A percentile compares a stretch with the other conserved stretches of the same genome.
Conservation (phyloP, 2,888 invertebrate genomes). For the Metellina segmentata region DNA sequence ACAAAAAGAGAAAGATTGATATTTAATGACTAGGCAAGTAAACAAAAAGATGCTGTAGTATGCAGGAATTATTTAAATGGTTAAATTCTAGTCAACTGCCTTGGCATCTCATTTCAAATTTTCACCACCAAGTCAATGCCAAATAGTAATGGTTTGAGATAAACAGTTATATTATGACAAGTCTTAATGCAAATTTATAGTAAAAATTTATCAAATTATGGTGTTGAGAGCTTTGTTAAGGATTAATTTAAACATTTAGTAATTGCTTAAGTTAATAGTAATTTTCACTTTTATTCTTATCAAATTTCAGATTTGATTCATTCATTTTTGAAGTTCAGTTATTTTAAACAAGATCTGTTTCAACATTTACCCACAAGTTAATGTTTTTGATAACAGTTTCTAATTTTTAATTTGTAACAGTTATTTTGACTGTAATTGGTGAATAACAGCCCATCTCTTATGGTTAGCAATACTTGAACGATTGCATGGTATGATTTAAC, state of each 20-base stretch:
- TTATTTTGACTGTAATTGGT: not conserved
- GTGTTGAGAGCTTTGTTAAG: too few species aligned
- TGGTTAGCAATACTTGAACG: not conserved
- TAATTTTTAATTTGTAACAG: not conserved
- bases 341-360: too few species aligned
- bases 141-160: not conserved
- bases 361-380: too few species aligned
- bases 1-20: not conserved
- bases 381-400: not conserved
- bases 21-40: not conserved
- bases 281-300: too few species aligned
- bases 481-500: not conserved
- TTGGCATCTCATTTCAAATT: not conserved
- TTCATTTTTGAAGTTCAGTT: too few species aligned
- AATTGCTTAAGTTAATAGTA: too few species aligned
- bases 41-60: not conserved
- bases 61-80: too few species aligned
- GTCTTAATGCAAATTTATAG: too few species aligned
- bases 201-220: too few species aligned
- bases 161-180: not conserved
- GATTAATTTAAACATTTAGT: too few species aligned
- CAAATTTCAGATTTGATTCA: too few species aligned
- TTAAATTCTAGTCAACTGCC: too few species aligned
- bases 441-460: not conserved
- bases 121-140: not conserved